phyloP scores from a whole-genome alignment of 2,888 invertebrate species.

The Geotrupes spiniger region DNA sequence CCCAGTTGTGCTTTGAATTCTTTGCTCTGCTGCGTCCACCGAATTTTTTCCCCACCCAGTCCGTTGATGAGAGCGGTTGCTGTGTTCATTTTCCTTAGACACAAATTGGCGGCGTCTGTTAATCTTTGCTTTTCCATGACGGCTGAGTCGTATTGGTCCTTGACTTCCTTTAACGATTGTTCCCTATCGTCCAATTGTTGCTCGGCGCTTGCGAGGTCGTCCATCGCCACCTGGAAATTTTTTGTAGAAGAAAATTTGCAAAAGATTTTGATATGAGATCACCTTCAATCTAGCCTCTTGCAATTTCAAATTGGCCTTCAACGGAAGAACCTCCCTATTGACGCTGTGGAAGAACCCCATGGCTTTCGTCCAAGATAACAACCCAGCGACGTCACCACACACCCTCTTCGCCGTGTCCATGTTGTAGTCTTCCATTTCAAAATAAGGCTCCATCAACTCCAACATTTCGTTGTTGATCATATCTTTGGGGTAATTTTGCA shows the following conservation, averaged over 20 bases:
- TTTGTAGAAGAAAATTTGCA: conserved; percentile 5
- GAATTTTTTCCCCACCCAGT: conserved; percentile 80
- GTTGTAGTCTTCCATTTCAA: conserved; percentile 94
- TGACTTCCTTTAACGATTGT: conserved; percentile 82
- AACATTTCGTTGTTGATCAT: conserved; percentile 97
- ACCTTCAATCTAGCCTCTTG: conserved; percentile 87
- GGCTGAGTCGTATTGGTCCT: conserved; percentile 90
- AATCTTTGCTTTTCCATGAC: conserved; percentile 89
- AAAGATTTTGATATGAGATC: conserved; percentile 2
- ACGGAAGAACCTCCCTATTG: conserved; percentile 92
- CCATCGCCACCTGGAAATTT: conserved; percentile 71
- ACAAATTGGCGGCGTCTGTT: conserved; percentile 89
- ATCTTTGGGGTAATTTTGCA: conserved; percentile 95
- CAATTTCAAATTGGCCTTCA: conserved; percentile 87
- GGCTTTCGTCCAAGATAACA: conserved; percentile 94
- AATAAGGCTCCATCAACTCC: conserved; percentile 86
- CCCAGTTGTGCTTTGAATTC: conserved; percentile 86
- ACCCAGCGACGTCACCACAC: conserved; percentile 94
- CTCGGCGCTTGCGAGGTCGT: conserved; percentile 84
- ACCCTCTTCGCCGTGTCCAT: conserved; percentile 95
- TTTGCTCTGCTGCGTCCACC: conserved; percentile 95
- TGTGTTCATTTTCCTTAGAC: conserved; percentile 93
- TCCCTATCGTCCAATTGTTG: conserved; percentile 87
- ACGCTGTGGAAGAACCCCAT: conserved; percentile 95
- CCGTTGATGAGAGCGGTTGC: conserved; percentile 95